phyloP scores from a whole-genome alignment of 2,888 invertebrate species.

The Crepidodera aurea region DNA sequence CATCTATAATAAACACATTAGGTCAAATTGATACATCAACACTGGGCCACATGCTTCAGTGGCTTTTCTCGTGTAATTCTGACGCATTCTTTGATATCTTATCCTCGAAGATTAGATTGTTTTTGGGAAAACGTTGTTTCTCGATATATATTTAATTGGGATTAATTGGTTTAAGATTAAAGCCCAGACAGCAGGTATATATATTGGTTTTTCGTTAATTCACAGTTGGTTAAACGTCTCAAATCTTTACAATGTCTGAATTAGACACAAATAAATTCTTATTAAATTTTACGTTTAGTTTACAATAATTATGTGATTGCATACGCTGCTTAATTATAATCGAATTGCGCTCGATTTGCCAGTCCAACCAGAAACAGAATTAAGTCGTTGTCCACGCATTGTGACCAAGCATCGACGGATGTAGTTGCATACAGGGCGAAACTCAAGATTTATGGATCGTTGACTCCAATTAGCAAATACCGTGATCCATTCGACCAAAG shows the following conservation, averaged over 20 bases:
- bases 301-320: no score
- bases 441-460: constrained; percentile 1
- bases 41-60: constrained; percentile 18
- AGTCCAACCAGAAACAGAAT: constrained; percentile 49
- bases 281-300: no score
- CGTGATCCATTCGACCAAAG: not conserved
- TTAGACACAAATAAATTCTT: no score
- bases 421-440: constrained; percentile 17
- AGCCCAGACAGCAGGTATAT: no score
- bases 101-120: not conserved
- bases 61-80: constrained; percentile 8
- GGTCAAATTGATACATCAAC: constrained; percentile 47
- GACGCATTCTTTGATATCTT: not conserved
- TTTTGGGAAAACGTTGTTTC: constrained; percentile 2
- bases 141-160: no score
- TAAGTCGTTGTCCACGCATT: constrained; percentile 50
- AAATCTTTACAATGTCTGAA: no score
- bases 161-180: no score
- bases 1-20: constrained; percentile 47
- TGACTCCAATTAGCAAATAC: not conserved
- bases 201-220: no score
- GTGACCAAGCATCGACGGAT: constrained; percentile 25
- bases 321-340: constrained; percentile 51
- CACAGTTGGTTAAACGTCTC: no score
- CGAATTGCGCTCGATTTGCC: constrained; percentile 50